Base-by-base conservation (phyloP, 1,140 invertebrate genomes). In the Drosophila insularis region DNA sequence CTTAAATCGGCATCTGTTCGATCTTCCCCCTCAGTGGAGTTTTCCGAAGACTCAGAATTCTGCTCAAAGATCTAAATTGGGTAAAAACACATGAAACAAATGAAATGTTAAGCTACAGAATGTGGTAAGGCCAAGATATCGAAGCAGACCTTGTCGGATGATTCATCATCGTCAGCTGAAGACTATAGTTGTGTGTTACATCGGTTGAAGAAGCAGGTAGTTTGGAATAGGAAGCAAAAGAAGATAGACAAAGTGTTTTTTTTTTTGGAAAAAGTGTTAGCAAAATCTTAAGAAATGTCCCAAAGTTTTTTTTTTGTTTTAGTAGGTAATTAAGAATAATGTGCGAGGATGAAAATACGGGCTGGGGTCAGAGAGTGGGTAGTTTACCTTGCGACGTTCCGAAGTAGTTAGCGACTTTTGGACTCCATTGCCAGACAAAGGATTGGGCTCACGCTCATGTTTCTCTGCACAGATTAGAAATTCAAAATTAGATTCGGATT, bases 331-430 rank as follows among this genome's bases (percentile, higher is more conserved):
- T 64, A 63, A 63, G 70, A 70, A 11, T 35, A 8, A 6, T 2
- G 35, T 13, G 35, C 11, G 63, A 67, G 78, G 81, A 78, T 71
- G 81, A 85, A 54, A 85, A 39, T 17, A 19, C 79, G 67, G 60
- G 60, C 23, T 59, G 58, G 66, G n/a, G 32, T 39, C 23, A 54
- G 8, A 1, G n/a, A 39, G 27, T 27, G 27, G 5, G 27, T 21
- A 32, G 5, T 37, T 74, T 89, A 91, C 90, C 92, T 95, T 96
- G 68, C 95, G 93, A 13, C 95, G 92, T 78, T 96, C 95, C 0
- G 95, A 95, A 0, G 95, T 96, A 71, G 95, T 96, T 0, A 96
- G 94, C 1, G 95, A 96, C 90, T 96, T 96, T 17, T 95, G 94
- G 43, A 90, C 65, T 8, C 82, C 80, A 40, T 81, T 87, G n/a